These are phyloP conservation scores for Channallabes apus DNA, from an alignment of 2,797 vertebrate genomes.

Conservation along the genomic window DNA sequence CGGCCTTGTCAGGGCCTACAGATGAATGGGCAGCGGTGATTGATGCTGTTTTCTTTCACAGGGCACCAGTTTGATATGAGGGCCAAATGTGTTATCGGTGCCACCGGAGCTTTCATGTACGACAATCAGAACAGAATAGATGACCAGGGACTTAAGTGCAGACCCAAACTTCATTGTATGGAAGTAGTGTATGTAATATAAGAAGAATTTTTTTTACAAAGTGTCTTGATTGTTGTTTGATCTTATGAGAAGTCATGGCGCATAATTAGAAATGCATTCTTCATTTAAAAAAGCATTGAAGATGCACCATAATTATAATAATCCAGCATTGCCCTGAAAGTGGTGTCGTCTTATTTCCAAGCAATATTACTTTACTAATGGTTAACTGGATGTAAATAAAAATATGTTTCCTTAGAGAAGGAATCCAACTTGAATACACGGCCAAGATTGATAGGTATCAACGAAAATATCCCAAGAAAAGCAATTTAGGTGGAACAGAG, in stretches of 20 bases:
- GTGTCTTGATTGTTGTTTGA: background rate
- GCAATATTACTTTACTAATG: background rate
- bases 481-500: background rate
- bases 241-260: background rate
- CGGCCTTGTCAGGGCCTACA: conserved; percentile 77
- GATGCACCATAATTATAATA: background rate
- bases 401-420: background rate
- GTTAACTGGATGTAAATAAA: background rate
- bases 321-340: background rate
- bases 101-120: conserved; percentile 92
- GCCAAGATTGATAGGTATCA: background rate
- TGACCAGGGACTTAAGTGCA: conserved; percentile 80
- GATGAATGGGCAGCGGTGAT: conserved; percentile 82
- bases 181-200: conserved; percentile 66
- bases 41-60: conserved; percentile 91
- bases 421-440: background rate
- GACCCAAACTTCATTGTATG: conserved; percentile 91
- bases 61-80: conserved; percentile 91
- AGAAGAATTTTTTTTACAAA: conserved; percentile 65
- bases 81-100: conserved; percentile 97
- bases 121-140: conserved; percentile 91
- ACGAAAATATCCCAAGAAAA: background rate
- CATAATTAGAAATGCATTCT: background rate
- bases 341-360: background rate
- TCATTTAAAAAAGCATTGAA: background rate